Base-by-base conservation (phyloP, 1,140 invertebrate species). In the Sycophaga agraensis region DNA sequence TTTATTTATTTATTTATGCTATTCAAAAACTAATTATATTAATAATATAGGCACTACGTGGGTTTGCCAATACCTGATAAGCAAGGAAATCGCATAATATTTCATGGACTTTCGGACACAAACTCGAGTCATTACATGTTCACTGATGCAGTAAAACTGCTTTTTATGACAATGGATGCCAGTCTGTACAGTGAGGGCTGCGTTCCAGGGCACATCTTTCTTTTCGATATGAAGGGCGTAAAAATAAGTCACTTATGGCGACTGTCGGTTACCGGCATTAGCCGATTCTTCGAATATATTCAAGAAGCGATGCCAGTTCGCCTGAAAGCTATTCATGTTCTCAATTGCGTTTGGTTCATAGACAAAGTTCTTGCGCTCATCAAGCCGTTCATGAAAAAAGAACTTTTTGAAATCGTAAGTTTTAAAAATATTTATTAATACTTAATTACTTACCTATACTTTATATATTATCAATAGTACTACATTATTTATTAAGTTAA, bases 111-210 rank as follows among this genome's bases (percentile, higher is more conserved):
- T 11, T 78, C 74, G 39, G 84, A 88, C 57, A 78, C 80, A 17
- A 83, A 87, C 40, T 75, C 87, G 5, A 83, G 84, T 28, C 83
- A 85, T 66, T 91, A 88, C 67, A 81, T 85, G 67, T 88, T 89
- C 68, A 82, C 84, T 37, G 86, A 89, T 60, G 81, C 82, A 1
- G 81, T 89, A 14, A 89, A 89, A 74, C 80, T 87, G 1, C 85
- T 89, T 71, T 84, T 86, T 64, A 89, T 89, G 86, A 74, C 88
- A 8, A 83, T 87, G 11, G 89, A 90, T 68, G 83, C 84, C 2
- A 82, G 86, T 53, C 82, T 90, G 35, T 82, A 78, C 59, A 73
- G 75, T 37, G 69, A 82, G 0, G 85, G 85, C 9, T 83, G 83
- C 5, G 75, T 77, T 12, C 77, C 80, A 0, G 88, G 86, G 1